Percentiles rank a stretch among this genome's conserved stretches.
Conservation (phyloP, 1,140 invertebrate genomes). For the Rhopalosiphum padi region DNA sequence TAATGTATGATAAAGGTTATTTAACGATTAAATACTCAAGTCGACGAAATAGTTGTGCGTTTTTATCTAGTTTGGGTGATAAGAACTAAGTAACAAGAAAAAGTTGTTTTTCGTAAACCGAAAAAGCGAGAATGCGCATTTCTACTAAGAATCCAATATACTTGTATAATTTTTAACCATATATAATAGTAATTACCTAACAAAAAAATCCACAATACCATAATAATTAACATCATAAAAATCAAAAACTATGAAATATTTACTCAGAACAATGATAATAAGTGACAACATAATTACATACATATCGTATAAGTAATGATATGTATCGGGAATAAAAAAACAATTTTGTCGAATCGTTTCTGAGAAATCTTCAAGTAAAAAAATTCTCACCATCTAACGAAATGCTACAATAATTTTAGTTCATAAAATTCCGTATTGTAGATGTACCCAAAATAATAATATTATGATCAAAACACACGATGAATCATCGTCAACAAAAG, state of each 20-base stretch:
- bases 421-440: too few species aligned
- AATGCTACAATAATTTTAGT: not conserved
- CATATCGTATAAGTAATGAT: not conserved
- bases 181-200: not conserved
- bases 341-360: not conserved
- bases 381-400: not conserved
- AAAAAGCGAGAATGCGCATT: not conserved
- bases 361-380: not conserved
- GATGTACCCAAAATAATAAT: not conserved
- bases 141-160: not conserved
- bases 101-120: not conserved
- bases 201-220: not conserved
- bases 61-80: not conserved
- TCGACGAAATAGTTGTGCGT: not conserved
- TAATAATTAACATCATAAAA: not conserved
- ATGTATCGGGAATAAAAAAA: not conserved
- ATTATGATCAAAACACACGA: not conserved
- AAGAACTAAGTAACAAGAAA: not conserved
- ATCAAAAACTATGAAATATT: constrained; percentile 10
- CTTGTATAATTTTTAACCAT: not conserved
- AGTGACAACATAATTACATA: not conserved
- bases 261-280: not conserved
- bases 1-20: not conserved
- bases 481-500: too few species aligned
- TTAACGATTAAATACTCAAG: not conserved